A percentile compares a stretch with the other conserved stretches of the same genome.
Conservation (phyloP, 2,888 invertebrate genomes). For the Ctena decussata region DNA sequence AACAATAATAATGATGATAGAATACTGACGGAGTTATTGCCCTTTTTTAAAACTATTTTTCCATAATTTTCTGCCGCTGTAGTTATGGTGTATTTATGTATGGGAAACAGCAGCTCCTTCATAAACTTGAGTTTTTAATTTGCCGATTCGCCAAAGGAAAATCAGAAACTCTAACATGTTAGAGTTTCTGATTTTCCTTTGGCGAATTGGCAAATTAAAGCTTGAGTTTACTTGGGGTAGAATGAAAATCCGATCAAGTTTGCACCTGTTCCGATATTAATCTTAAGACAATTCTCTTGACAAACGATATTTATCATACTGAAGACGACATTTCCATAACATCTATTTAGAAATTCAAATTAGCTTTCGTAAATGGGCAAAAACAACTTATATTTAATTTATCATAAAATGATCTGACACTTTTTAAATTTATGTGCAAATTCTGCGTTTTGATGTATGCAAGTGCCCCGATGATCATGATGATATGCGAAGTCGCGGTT, state of each 20-base stretch:
- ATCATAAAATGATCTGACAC: slow-evolving; percentile 15
- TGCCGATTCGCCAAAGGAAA: too few relatives aligned
- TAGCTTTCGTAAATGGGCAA: background rate
- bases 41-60: too few relatives aligned
- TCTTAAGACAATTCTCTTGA: slow-evolving; percentile 2
- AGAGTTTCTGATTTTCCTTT: too few relatives aligned
- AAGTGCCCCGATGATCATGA: background rate
- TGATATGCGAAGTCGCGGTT: background rate
- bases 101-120: too few relatives aligned
- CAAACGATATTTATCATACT: background rate
- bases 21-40: too few relatives aligned
- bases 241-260: background rate
- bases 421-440: slow-evolving; percentile 14
- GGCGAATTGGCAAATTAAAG: too few relatives aligned
- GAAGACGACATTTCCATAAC: background rate
- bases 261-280: slow-evolving; percentile 10
- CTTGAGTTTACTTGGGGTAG: too few relatives aligned
- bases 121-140: too few relatives aligned
- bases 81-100: too few relatives aligned
- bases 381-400: slow-evolving; percentile 24
- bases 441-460: slow-evolving; percentile 14
- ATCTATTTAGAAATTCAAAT: slow-evolving; percentile 26
- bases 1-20: too few relatives aligned
- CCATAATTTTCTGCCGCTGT: too few relatives aligned
- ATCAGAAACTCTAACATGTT: too few relatives aligned